Conservation (phyloP, 2,113 vertebrate species). For the Butastur rufipennis region DNA sequence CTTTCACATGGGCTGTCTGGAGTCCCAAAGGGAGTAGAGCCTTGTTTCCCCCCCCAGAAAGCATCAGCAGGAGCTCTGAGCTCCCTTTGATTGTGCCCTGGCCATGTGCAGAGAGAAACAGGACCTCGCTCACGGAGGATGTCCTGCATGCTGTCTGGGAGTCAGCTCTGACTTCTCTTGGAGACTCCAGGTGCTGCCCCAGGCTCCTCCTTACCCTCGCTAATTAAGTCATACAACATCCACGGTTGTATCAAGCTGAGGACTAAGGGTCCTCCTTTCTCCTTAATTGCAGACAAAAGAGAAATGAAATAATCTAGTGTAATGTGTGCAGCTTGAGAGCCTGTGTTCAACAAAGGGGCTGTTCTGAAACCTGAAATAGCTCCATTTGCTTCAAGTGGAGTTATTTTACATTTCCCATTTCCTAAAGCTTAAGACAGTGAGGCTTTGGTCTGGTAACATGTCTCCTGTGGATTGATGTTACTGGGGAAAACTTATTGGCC, state of each 20-base stretch:
- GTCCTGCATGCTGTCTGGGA: neutral
- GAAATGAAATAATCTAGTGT: neutral
- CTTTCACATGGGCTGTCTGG: accelerated
- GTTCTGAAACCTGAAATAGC: neutral
- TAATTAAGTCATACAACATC: neutral
- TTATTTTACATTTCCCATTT: neutral
- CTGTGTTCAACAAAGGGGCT: neutral
- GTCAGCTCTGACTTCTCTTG: neutral
- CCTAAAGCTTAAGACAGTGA: neutral
- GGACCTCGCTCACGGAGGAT: neutral
- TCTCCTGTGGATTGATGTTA: neutral
- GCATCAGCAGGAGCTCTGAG: neutral
- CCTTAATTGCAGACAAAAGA: neutral
- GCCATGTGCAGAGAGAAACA: neutral
- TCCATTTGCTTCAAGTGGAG: neutral
- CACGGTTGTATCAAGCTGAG: neutral
- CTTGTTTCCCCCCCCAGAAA: neutral
- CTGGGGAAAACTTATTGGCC: neutral
- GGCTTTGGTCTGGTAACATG: neutral
- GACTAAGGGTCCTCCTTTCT: neutral
- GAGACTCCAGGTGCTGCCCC: neutral
- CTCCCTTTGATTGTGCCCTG: neutral
- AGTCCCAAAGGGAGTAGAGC: neutral
- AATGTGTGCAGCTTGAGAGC: neutral
- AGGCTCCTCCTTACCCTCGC: neutral